Evolutionary conservation across 2,888 invertebrate genomes (phyloP).

Genomic region (Aporophyla lueneburgensis): DNA sequence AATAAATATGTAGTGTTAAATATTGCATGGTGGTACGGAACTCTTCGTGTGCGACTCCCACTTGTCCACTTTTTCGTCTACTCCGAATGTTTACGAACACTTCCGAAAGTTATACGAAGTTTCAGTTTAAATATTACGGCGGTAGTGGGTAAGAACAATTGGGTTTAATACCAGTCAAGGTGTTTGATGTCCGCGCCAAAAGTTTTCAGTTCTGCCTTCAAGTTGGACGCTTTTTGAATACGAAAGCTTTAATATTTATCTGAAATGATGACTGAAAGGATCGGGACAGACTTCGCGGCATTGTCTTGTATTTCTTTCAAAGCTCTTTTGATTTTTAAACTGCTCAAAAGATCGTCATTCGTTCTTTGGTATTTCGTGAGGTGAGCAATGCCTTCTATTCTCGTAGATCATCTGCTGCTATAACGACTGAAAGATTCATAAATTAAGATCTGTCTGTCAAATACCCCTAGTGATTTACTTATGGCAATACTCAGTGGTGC

Average conservation of each 20-base stretch:
- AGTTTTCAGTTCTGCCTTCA: conserved; percentile 38
- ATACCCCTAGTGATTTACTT: background rate
- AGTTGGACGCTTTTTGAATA: conserved; percentile 26
- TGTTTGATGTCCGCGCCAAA: conserved; percentile 47
- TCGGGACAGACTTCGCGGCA: background rate
- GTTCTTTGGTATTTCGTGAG: background rate
- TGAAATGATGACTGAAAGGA: conserved; percentile 13
- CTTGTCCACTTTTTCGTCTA: conserved; percentile 9
- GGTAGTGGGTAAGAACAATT: conserved; percentile 38
- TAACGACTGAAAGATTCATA: background rate
- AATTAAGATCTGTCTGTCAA: background rate
- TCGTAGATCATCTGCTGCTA: background rate
- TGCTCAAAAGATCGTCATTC: background rate
- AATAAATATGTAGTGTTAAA: background rate
- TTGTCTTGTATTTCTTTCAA: conserved; percentile 5
- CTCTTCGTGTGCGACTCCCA: background rate
- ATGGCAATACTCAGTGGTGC: background rate
- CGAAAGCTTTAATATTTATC: conserved; percentile 31
- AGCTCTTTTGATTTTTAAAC: background rate
- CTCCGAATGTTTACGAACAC: conserved; percentile 35
- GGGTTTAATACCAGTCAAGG: conserved; percentile 39
- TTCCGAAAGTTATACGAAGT: conserved; percentile 32
- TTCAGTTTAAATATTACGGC: conserved; percentile 46
- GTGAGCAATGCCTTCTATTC: background rate
- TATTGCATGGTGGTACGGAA: background rate